Base-by-base conservation (phyloP, 2,113 vertebrate species). In the Cyanoliseus patagonus region DNA sequence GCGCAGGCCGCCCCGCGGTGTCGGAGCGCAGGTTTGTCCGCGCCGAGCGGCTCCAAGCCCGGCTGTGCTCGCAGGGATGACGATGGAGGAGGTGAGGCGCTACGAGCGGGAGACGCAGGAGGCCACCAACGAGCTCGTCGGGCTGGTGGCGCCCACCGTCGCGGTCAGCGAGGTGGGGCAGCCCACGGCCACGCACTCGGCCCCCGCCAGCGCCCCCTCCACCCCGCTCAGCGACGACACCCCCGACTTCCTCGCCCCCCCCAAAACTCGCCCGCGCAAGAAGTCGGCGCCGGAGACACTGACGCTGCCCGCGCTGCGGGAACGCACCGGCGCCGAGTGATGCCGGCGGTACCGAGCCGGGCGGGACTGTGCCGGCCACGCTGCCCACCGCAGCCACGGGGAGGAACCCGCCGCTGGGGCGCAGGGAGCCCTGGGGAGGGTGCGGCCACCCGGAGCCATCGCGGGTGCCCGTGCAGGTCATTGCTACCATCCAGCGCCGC, bases 81-180 rank as follows among this genome's bases (percentile, higher is more conserved):
- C 97, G 3, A 98, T 98, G 98, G 97, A 97, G 20, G 98, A 98
- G 78, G 98, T 98, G 86, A 96, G 98, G 31, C 95, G 95, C 75
- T 98, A 97, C 24, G 98, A 98, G 96, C 96, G 76, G 86, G 96
- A 97, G 81, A 98, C 98, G 0, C 98, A 98, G 94, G 97, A 97
- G 81, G 98, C 98, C 88, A 98, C 98, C 92, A 98, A 98, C 39
- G 97, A 98, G 94, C 97, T 98, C 90, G 94, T 98, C 20, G 98
- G 98, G 30, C 72, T 93, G 74, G 94, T 98, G 78, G 78, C 95
- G 23, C 97, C 98, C 51, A 62, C 96, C 89, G 97, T 98, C 78
- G 94, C 97, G 7, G 95, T 98, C 85, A 96, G 96, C 18, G 84
- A 96, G 39, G 96, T 94, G 79, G 86, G 84, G 63, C 92, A 97